Conservation (phyloP, 2,113 vertebrate genomes). For the Salvelinus alpinus region DNA sequence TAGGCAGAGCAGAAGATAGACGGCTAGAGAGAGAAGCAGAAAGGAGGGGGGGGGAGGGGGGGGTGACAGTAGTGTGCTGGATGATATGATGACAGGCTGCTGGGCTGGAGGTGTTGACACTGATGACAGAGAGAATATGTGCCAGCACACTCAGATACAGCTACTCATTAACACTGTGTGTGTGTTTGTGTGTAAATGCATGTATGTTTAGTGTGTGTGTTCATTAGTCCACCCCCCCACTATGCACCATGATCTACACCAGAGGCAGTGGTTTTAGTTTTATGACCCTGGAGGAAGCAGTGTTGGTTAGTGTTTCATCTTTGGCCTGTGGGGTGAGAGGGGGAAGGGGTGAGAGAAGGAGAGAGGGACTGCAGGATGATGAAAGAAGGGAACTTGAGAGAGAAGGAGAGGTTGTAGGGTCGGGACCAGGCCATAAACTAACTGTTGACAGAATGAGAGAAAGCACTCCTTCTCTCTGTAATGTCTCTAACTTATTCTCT, state of each 20-base stretch:
- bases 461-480: not conserved
- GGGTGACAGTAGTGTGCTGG: not conserved
- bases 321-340: constrained; percentile 28
- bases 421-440: not conserved
- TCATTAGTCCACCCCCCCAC: not conserved
- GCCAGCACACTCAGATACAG: constrained; percentile 25
- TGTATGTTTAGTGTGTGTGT: constrained; percentile 34
- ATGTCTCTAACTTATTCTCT: not conserved
- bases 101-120: constrained; percentile 38
- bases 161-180: constrained; percentile 55
- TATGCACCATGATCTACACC: constrained; percentile 6
- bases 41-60: not conserved
- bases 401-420: no score
- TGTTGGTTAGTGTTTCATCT: constrained; percentile 28
- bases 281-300: constrained; percentile 34
- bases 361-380: not conserved
- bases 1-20: constrained; percentile 6
- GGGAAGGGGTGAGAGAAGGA: constrained; percentile 1
- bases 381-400: not conserved
- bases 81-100: constrained; percentile 38
- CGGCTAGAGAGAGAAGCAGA: not conserved
- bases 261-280: constrained; percentile 42
- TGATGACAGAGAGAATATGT: constrained; percentile 44
- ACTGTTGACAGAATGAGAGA: not conserved
- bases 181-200: constrained; percentile 13